A percentile compares a stretch with the other conserved stretches of the same genome.
phyloP scores from a whole-genome alignment of 2,797 vertebrate genomes.

The Etheostoma nigrum region DNA sequence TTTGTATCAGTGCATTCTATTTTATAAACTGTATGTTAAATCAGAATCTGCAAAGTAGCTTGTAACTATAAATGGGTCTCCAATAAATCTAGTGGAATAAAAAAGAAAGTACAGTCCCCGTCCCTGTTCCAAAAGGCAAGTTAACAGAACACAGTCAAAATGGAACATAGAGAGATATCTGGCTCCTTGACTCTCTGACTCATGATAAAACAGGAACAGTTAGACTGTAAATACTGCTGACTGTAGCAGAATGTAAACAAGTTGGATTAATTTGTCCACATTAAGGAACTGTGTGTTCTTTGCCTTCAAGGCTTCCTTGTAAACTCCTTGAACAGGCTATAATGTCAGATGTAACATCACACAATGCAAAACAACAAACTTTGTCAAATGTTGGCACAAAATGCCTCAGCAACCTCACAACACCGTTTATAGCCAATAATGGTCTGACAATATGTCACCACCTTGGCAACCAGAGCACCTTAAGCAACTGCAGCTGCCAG shows the following conservation, averaged over 20 bases:
- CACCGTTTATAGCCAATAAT: constrained; percentile 9
- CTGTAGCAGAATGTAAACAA: background rate
- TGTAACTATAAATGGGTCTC: background rate
- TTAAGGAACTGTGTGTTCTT: background rate
- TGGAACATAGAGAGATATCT: background rate
- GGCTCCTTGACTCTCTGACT: background rate
- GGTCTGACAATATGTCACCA: constrained; percentile 22
- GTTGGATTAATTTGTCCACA: constrained; percentile 1
- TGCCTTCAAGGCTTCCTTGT: background rate
- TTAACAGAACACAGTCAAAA: background rate
- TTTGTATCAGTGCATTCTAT: background rate
- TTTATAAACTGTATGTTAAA: background rate
- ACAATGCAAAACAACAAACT: background rate
- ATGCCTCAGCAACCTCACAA: constrained; percentile 20
- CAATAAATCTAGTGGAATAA: background rate
- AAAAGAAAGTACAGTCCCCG: background rate
- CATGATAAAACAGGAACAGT: constrained; percentile 2
- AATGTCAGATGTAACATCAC: background rate
- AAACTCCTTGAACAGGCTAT: background rate
- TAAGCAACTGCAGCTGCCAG: constrained; percentile 23
- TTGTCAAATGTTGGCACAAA: constrained; percentile 9
- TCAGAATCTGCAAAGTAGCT: background rate
- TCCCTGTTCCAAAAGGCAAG: background rate
- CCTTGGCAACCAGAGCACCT: constrained; percentile 22
- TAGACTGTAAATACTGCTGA: constrained; percentile 9